Evolutionary conservation across 2,113 vertebrate genomes (phyloP), one percentile per base, ranked within the genome.

Genomic region (Rhea pennata): DNA sequence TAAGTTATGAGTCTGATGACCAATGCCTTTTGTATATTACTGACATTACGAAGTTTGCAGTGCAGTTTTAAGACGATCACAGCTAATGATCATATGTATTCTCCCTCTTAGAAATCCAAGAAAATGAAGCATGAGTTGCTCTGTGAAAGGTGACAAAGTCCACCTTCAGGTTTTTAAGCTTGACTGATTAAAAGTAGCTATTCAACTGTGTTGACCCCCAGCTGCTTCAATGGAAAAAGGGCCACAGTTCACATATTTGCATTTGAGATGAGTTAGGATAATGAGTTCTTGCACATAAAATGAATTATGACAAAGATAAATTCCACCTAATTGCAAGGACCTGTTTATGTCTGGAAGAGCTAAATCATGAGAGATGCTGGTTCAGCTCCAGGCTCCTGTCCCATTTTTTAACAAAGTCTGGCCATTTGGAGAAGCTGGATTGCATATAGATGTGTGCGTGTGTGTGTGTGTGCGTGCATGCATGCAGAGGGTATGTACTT

Each of bases 391-490:
- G 6, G 23, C 58, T 16, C 5, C 10, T 76, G 3, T n/a, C 8
- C 40, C 33, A 0, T 13, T 76, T 79, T 88, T 88, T 58, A 50
- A 78, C 13, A 65, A 77, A 50, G 10, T n/a, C 24, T 53, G 22
- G 10, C 10, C 6, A 46, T 87, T 76, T 83, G 26, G 23, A 82
- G 36, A 48, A 67, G 8, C 26, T 48, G 10, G 9, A 10, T 58
- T 62, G 27, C 46, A 16, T 3, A 1, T 26, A 11, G 39, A 11
- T 12, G 31, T 66, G 31, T 46, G 23, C 13, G 5, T 79, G 5
- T 16, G 2, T 7, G 0, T 51, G 10, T 24, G 1, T 2, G 4
- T 42, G 5, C 39, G 1, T 40, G 0, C 39, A 2, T 48, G 12
- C 33, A 9, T 46, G 46, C 14, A 14, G 46, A 8, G 17, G 46